Evolutionary conservation across 2,113 vertebrate species (phyloP).

Genomic region (Entomyzon cyanotis): DNA sequence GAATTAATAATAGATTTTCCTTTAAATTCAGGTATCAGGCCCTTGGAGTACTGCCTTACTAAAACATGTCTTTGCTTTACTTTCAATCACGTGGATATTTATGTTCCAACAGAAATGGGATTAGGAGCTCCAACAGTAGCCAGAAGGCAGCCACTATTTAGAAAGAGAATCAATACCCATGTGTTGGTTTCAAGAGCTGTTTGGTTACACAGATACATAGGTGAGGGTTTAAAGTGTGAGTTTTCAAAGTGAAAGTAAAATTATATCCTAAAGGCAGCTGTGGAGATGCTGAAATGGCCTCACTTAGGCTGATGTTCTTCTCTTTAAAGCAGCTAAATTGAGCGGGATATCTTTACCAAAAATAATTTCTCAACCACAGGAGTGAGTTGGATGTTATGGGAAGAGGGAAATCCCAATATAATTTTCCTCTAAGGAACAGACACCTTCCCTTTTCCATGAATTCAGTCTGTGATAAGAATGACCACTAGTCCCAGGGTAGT

Average conservation of each 20-base stretch:
- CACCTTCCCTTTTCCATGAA: background rate
- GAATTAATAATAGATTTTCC: background rate
- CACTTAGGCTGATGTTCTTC: background rate
- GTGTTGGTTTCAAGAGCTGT: background rate
- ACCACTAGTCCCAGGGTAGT: background rate
- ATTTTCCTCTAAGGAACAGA: background rate
- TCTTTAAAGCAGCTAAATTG: background rate
- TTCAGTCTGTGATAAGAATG: background rate
- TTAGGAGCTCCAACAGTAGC: background rate
- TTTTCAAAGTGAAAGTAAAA: background rate
- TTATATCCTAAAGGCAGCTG: background rate
- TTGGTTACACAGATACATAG: background rate
- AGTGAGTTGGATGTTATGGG: background rate
- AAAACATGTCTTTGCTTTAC: background rate
- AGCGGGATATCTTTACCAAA: background rate
- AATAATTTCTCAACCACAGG: background rate
- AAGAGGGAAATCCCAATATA: background rate
- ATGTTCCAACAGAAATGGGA: background rate
- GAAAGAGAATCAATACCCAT: background rate
- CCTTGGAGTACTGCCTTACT: background rate
- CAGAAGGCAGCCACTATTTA: background rate
- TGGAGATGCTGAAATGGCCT: background rate
- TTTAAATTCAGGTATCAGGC: background rate
- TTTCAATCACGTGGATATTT: background rate
- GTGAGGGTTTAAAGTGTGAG: background rate